Conservation (phyloP, 2,888 invertebrate genomes). For the Macrosiphum euphorbiae region DNA sequence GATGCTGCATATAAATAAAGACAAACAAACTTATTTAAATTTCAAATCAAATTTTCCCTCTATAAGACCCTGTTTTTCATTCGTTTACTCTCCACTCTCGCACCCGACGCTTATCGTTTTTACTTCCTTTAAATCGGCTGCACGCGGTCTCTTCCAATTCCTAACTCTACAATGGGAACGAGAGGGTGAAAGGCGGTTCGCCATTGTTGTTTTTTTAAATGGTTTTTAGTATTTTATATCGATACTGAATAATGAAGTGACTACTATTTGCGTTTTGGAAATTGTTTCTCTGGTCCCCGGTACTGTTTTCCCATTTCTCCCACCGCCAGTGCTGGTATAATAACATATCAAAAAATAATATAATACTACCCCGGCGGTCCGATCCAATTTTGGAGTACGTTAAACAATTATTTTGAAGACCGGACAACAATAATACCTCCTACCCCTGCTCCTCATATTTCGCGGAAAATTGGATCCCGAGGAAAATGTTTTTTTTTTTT, state of each 20-base stretch:
- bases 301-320: conserved; percentile 36
- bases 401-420: conserved; percentile 63
- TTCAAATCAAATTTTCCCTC: conserved; percentile 56
- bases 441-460: conserved; percentile 2
- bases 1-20: conserved; percentile 4
- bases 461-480: conserved; percentile 59
- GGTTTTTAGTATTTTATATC: conserved; percentile 61
- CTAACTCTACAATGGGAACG: conserved; percentile 27
- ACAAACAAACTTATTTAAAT: conserved; percentile 59
- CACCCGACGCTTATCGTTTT: conserved; percentile 53
- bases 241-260: conserved; percentile 61
- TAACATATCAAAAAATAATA: conserved; percentile 62
- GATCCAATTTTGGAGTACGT: conserved; percentile 59
- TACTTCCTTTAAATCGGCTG: conserved; percentile 40
- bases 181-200: conserved; percentile 13
- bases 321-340: conserved; percentile 18
- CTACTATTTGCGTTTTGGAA: conserved; percentile 59
- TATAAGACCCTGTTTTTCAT: conserved; percentile 51
- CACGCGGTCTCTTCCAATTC: conserved; percentile 49
- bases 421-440: conserved; percentile 61
- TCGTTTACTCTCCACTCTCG: conserved; percentile 45
- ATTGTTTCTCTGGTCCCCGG: conserved; percentile 48
- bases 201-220: conserved; percentile 60
- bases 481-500: conserved; percentile 58
- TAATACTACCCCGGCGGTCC: conserved; percentile 48